A percentile compares a stretch with the other conserved stretches of the same genome.
phyloP scores from a whole-genome alignment of 2,797 vertebrate genomes.

The Channallabes apus region DNA sequence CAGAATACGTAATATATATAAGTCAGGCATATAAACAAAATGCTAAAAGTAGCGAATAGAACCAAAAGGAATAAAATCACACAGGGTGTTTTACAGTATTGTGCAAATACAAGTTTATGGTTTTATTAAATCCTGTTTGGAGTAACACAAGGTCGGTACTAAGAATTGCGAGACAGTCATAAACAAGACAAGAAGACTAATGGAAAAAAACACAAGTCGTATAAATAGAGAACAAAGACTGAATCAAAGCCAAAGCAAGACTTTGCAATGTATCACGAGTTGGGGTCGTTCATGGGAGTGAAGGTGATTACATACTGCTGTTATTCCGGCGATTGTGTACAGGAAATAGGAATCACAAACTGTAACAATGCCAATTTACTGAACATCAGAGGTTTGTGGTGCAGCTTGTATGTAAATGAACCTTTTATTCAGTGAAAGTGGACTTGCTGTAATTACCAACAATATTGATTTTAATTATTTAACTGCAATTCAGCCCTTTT shows the following conservation, averaged over 20 bases:
- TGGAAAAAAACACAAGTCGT: neutral
- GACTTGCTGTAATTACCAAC: neutral
- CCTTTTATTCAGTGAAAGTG: neutral
- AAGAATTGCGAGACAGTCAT: neutral
- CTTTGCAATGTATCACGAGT: neutral
- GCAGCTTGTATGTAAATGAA: neutral
- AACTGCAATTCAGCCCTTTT: neutral
- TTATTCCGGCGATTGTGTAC: neutral
- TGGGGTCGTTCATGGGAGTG: neutral
- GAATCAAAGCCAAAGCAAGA: neutral
- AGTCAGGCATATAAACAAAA: neutral
- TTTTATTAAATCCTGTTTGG: neutral
- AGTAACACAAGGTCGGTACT: neutral
- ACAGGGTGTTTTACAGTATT: neutral
- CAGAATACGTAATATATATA: no score
- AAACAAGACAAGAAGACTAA: neutral
- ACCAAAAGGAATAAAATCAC: neutral
- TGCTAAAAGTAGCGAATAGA: neutral
- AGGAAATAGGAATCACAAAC: neutral
- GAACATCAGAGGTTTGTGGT: neutral
- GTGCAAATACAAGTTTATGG: neutral
- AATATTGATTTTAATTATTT: slow-evolving; percentile 1
- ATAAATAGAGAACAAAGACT: neutral
- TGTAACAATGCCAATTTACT: neutral
- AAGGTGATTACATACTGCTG: neutral